Evolutionary conservation across 2,797 vertebrate genomes (phyloP).

Genomic region (Pantherophis alleghaniensis): DNA sequence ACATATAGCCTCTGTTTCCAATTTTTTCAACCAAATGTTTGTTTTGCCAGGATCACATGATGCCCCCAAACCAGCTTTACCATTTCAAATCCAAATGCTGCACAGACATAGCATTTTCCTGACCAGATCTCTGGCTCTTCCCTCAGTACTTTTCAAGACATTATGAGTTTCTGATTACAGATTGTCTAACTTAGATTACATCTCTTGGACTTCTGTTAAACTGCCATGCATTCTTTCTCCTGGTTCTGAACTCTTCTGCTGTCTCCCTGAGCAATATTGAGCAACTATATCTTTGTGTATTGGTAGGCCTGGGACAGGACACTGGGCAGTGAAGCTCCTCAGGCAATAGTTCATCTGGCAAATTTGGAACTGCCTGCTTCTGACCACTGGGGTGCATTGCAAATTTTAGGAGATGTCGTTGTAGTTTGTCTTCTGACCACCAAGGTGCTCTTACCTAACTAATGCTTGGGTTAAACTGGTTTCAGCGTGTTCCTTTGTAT

Average conservation of each 20-base stretch:
- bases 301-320: not conserved
- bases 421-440: too few species aligned
- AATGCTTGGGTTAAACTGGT: too few species aligned
- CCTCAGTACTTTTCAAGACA: not conserved
- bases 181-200: not conserved
- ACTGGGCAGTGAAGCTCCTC: not conserved
- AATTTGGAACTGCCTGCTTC: not conserved
- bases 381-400: too few species aligned
- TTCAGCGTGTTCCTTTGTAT: too few species aligned
- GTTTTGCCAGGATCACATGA: too few species aligned
- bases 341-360: not conserved
- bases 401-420: too few species aligned
- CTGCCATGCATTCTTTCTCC: not conserved
- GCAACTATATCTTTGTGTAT: not conserved
- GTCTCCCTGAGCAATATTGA: not conserved
- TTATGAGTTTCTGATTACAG: not conserved
- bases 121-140: not conserved
- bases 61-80: too few species aligned
- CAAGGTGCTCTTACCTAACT: too few species aligned
- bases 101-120: not conserved
- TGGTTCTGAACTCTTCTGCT: not conserved
- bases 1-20: too few species aligned
- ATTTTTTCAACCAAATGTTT: too few species aligned
- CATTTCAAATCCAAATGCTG: not conserved
- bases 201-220: not conserved